Conservation (phyloP, 2,888 invertebrate species). For the Caenorhabditis sp. region DNA sequence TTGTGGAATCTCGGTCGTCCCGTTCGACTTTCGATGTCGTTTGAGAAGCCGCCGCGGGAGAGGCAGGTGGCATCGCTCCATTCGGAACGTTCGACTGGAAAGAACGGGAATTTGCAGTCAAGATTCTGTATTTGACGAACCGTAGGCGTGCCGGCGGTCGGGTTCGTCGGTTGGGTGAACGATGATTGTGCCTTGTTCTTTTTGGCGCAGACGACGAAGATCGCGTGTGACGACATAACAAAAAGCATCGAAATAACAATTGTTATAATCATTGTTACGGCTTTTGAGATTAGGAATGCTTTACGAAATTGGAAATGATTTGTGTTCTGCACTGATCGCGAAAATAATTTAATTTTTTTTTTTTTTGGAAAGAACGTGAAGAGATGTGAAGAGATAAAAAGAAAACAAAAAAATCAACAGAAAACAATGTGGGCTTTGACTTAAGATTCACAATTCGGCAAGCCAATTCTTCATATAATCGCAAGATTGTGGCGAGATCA, state of each 20-base stretch:
- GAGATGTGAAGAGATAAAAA: too few species aligned
- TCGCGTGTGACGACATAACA: slow-evolving; percentile 19
- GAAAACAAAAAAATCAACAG: background rate
- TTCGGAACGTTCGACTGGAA: too few species aligned
- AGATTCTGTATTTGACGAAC: too few species aligned
- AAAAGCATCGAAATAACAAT: slow-evolving; percentile 54
- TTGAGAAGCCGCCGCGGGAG: too few species aligned
- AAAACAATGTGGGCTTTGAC: background rate
- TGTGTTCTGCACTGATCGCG: background rate
- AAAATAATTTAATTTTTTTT: background rate
- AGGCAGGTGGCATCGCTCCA: too few species aligned
- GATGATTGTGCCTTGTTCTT: too few species aligned
- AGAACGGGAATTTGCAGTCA: too few species aligned
- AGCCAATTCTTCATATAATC: slow-evolving; percentile 74
- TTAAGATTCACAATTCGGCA: slow-evolving; percentile 11
- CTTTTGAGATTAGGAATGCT: background rate
- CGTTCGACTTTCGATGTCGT: background rate
- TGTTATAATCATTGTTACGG: slow-evolving; percentile 41
- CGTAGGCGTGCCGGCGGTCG: too few species aligned
- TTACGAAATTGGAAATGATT: slow-evolving; percentile 6
- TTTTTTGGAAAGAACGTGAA: too few species aligned
- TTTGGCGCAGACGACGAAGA: slow-evolving; percentile 36
- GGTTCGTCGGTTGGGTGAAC: too few species aligned
- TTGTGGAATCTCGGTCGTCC: slow-evolving; percentile 24
- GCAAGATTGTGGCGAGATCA: slow-evolving; percentile 76